Evolutionary conservation across 2,797 vertebrate species (phyloP).

Genomic region (Hephaestus fuliginosus): DNA sequence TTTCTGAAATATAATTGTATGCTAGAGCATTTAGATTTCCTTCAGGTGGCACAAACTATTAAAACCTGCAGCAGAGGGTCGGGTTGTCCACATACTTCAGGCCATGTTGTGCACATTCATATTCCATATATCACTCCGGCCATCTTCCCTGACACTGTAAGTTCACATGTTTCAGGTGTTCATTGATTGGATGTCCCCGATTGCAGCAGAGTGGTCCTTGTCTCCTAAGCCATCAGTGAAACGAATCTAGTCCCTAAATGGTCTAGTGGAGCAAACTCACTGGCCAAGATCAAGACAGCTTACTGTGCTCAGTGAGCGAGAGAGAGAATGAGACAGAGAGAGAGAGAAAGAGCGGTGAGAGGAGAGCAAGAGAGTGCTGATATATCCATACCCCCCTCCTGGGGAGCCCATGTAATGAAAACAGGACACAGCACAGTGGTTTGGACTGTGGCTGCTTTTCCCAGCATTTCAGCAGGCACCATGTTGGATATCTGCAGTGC

Average conservation of each 20-base stretch:
- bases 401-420: slow-evolving; percentile 71
- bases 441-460: slow-evolving; percentile 58
- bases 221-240: slow-evolving; percentile 49
- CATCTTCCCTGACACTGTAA: not conserved
- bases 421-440: slow-evolving; percentile 71
- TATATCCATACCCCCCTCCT: slow-evolving; percentile 60
- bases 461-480: slow-evolving; percentile 46
- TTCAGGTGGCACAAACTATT: not conserved
- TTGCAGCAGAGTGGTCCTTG: slow-evolving; percentile 9
- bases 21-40: not conserved
- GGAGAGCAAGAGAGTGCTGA: slow-evolving; percentile 32
- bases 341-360: slow-evolving; percentile 19
- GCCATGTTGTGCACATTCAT: not conserved
- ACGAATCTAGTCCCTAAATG: slow-evolving; percentile 59
- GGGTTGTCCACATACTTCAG: not conserved
- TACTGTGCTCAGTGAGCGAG: slow-evolving; percentile 63
- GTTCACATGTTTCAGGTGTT: slow-evolving; percentile 10
- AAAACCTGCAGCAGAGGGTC: not conserved
- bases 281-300: slow-evolving; percentile 60
- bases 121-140: not conserved
- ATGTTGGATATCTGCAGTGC: slow-evolving; percentile 51
- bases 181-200: slow-evolving; percentile 33
- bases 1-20: not conserved
- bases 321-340: slow-evolving; percentile 25
- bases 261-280: slow-evolving; percentile 61